Base-by-base conservation (phyloP, 35 echinoderm and acorn worm genomes). In the Strongylocentrotus purpuratus region DNA sequence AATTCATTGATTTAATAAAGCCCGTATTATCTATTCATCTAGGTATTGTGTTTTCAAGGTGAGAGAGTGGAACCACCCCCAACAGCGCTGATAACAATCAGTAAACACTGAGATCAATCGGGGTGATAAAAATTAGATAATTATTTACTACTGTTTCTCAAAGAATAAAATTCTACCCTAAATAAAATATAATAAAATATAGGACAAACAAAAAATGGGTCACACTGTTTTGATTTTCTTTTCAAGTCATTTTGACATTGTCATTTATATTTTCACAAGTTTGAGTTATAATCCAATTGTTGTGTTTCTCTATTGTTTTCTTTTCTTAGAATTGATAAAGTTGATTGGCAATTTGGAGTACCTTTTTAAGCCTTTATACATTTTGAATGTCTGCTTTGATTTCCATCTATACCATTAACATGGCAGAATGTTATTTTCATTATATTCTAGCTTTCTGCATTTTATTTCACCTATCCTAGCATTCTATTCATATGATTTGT, bases 1-100 rank as follows among this genome's bases (percentile, higher is more conserved):
- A 78, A 78, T 78, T n/a, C 65, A 78, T 78, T 78, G 65, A 78
- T 78, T 78, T 78, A n/a, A 78, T 78, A 15, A 78, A 78, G 65
- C 28, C 28, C 8, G 35, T 41, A 41, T 41, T 41, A 41, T 41
- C 35, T 1, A 41, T 3, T 41, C 35, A 41, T 41, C 35, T 55
- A 55, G 50, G 50, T 55, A 55, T 55, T 55, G 50, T 55, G 50
- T 14, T 28, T 78, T 78, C 65, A 78, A 78, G 22, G 65, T 78
- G 25, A 78, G 25, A 78, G 65, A 78, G 65, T 78, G 20, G 22
- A 78, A 78, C 65, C 65, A 78, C 65, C 65, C 65, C 65, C 65
- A 14, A 5, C 20, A 22, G 22, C 5, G 25, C 65, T 78, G 65
- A 78, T 78, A 78, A 78, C 65, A 22, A 78, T 78, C 65, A n/a